phyloP scores from a whole-genome alignment of 2,797 vertebrate genomes.

The Cottoperca gobio region DNA sequence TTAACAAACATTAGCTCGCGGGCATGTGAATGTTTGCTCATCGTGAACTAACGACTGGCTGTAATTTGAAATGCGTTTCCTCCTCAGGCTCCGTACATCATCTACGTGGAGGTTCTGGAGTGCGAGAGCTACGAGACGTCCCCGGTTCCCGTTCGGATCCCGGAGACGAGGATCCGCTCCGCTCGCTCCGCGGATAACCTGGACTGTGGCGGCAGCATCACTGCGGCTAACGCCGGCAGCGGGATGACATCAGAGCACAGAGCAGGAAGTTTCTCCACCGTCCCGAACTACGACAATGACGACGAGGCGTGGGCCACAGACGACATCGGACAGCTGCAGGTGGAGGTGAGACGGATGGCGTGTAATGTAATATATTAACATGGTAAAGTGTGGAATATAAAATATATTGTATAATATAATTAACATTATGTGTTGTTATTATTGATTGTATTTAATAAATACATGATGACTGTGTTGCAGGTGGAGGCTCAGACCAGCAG shows the following conservation, averaged over 20 bases:
- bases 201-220: conserved; percentile 84
- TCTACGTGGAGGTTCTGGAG: conserved; percentile 96
- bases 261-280: conserved; percentile 90
- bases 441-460: too few relatives aligned
- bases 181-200: conserved; percentile 93
- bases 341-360: conserved; percentile 81
- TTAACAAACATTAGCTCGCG: too few relatives aligned
- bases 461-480: conserved; percentile 71
- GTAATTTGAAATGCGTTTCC: too few relatives aligned
- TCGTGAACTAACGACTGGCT: too few relatives aligned
- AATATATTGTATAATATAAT: too few relatives aligned
- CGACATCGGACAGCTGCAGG: conserved; percentile 95
- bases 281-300: conserved; percentile 95
- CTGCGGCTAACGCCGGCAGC: not conserved
- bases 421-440: too few relatives aligned
- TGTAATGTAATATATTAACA: too few relatives aligned
- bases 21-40: too few relatives aligned
- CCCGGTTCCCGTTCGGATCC: conserved; percentile 91
- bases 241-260: conserved; percentile 88
- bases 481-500: conserved; percentile 93
- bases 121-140: conserved; percentile 95
- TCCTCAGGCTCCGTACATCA: conserved; percentile 92
- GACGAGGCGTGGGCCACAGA: conserved; percentile 98
- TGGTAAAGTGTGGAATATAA: too few relatives aligned
- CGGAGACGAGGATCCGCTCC: conserved; percentile 91